Evolutionary conservation across 2,797 vertebrate genomes (phyloP), one percentile per base, ranked within the genome.

Genomic region (Morus bassanus): DNA sequence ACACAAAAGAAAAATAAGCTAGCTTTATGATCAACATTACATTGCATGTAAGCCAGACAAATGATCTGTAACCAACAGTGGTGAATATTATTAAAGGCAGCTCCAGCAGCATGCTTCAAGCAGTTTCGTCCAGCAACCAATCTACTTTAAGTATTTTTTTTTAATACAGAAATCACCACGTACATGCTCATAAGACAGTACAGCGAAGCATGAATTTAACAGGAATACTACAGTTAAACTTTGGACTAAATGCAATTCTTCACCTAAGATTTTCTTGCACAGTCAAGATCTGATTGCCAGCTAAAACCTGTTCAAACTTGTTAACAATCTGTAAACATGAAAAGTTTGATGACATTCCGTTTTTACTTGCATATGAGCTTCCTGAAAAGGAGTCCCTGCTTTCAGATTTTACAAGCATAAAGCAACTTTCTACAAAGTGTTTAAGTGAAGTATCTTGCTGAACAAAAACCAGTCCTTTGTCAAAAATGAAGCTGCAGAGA

Each of bases 1-100:
- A 85, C 77, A 91, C 79, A 79, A 73, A 70, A 85, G 68, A 33
- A 75, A 95, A 95, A 89, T 31, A 74, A 94, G 35, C 18, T n/a
- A 46, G 53, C 46, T 85, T 91, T 87, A 76, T 12, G 65, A 91
- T 60, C 54, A 75, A 50, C 86, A 93, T 43, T 82, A 67, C 41
- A 84, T 1, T 92, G 84, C 50, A 30, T 19, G 27, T 11, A 78
- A 89, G 61, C n/a, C 75, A 88, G 60, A 73, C 56, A 68, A 95
- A 93, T 41, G 8, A 85, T 74, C 75, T 78, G 56, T 74, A 91
- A 41, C 48, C 81, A 82, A 27, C 8, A 65, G 59, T 25, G 28
- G 43, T n/a, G 59, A 75, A 46, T 35, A 56, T 11, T 35, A 92
- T 11, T n/a, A 93, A 41, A 7, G 69, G 35, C 43, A 86, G 64